Evolutionary conservation across 2,113 vertebrate species (phyloP), one percentile per base, ranked within the genome.

Genomic region (Laterallus jamaicensis): DNA sequence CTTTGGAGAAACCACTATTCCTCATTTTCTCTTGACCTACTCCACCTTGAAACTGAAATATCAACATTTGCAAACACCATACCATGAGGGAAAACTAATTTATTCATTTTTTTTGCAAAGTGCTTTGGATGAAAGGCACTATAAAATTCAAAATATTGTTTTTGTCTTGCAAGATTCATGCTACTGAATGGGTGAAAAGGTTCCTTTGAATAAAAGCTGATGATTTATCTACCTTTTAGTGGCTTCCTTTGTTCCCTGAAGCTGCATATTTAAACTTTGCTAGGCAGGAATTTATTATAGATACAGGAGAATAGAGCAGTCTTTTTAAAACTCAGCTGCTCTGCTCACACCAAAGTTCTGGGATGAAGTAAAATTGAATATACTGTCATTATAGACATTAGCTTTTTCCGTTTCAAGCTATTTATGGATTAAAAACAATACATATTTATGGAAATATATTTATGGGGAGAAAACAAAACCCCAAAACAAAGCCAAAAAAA

Each of bases 211-310:
- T 78, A 93, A 95, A 96, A 92, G n/a, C 59, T 85, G 78, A 90
- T 95, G 87, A 93, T 94, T 95, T 95, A 89, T 77, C 94, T 80
- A 59, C n/a, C 74, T 88, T 95, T 93, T 91, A 91, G 88, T 8
- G 5, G 50, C 40, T 93, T 86, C 26, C 7, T 95, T 95, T 96
- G 75, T 90, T 94, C 82, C 75, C 79, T 90, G 55, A 82, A 94
- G 42, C 82, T 88, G 42, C 60, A 86, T 88, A 77, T 92, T 94
- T 95, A 92, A 93, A 90, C 55, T 86, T 90, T 86, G 12, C 67
- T 76, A 50, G 49, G 68, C 28, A 93, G n/a, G 52, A 96, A 93
- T 90, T 82, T 92, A 63, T 92, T 93, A 77, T 5, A 78, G 39
- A 74, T 80, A 55, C 39, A 78, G 47, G 18, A 86, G 25, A 58